Evolutionary conservation across 2,888 invertebrate genomes (phyloP).

Genomic region (Malthinus seriepunctatus): DNA sequence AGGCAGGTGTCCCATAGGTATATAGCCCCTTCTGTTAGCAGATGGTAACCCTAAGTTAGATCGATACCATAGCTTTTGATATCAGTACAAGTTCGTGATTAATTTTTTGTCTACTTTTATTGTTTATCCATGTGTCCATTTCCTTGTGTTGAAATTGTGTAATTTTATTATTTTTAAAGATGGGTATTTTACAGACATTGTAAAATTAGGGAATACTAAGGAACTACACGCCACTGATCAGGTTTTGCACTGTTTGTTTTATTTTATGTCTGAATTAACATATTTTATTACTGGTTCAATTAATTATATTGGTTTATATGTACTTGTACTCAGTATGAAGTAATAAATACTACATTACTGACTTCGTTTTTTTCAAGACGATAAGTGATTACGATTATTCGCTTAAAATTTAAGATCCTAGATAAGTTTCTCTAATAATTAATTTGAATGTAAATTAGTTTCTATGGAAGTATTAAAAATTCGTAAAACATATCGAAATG

Average conservation of each 20-base stretch:
- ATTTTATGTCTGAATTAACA: neutral
- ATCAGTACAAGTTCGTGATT: slow-evolving; percentile 14
- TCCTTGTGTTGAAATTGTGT: neutral
- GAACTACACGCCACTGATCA: slow-evolving; percentile 6
- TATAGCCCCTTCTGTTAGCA: slow-evolving; percentile 41
- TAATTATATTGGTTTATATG: too few species aligned
- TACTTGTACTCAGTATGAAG: too few species aligned
- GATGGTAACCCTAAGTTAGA: slow-evolving; percentile 36
- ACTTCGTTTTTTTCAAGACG: too few species aligned
- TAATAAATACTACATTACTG: too few species aligned
- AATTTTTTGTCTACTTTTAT: slow-evolving; percentile 15
- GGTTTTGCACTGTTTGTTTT: neutral
- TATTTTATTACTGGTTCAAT: slow-evolving; percentile 4
- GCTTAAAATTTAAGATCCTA: too few species aligned
- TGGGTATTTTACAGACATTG: too few species aligned
- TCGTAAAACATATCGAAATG: too few species aligned
- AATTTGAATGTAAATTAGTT: too few species aligned
- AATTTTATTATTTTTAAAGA: too few species aligned
- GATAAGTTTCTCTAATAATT: too few species aligned
- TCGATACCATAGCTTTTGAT: slow-evolving; percentile 24
- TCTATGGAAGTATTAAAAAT: too few species aligned
- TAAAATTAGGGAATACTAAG: neutral
- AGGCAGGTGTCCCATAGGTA: slow-evolving; percentile 44
- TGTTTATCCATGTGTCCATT: neutral
- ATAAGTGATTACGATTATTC: too few species aligned